Evolutionary conservation across 1,140 invertebrate genomes (phyloP).

Genomic region (Lysiphlebus fabarum): DNA sequence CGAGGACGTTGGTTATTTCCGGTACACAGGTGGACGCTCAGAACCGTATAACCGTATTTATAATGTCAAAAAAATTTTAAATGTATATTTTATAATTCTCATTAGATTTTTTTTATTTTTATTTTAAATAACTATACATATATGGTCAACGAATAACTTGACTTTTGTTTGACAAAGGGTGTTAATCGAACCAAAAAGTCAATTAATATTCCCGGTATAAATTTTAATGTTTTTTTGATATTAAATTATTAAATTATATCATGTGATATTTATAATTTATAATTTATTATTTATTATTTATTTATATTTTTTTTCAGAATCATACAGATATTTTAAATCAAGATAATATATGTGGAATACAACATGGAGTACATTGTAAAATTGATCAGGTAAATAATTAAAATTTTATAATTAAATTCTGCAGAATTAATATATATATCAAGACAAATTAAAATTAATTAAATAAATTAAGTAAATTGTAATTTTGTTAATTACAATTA

Average conservation of each 20-base stretch:
- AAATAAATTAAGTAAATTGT: no score
- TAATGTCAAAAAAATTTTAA: conserved; percentile 16
- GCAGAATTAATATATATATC: no score
- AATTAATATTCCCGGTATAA: not conserved
- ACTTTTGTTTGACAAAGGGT: not conserved
- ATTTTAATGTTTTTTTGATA: not conserved
- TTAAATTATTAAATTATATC: not conserved
- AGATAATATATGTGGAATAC: conserved; percentile 61
- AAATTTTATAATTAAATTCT: no score
- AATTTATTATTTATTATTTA: conserved; percentile 16
- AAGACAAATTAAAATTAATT: no score
- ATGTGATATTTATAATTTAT: not conserved
- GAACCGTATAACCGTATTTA: not conserved
- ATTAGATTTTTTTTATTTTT: no score
- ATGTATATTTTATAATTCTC: conserved; percentile 7
- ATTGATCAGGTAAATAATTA: conserved; percentile 52
- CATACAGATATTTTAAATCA: conserved; percentile 61
- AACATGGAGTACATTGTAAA: conserved; percentile 63
- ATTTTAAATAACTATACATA: no score
- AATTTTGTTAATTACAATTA: no score
- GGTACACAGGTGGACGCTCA: conserved; percentile 39
- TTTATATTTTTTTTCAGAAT: conserved; percentile 58
- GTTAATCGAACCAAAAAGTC: conserved; percentile 5
- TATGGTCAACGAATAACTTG: no score
- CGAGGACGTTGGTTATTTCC: conserved; percentile 36